These are phyloP conservation scores for Grapholita molesta DNA, from an alignment of 1,140 invertebrate genomes.

Conservation along the genomic window DNA sequence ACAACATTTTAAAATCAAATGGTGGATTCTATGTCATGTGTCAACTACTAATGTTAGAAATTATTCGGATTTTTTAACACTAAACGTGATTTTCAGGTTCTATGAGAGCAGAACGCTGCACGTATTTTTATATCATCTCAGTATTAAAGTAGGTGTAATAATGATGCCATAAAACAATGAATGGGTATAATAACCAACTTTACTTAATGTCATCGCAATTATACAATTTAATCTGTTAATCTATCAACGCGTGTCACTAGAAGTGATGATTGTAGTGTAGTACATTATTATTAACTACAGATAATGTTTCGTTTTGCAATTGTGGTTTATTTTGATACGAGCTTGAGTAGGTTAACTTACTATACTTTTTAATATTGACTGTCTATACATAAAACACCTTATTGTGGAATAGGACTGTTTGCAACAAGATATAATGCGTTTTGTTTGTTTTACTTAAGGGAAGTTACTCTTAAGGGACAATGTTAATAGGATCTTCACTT, in stretches of 20 bases:
- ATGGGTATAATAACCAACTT: conserved; percentile 19
- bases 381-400: not conserved
- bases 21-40: not conserved
- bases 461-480: too few species aligned
- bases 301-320: not conserved
- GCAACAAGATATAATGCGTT: not conserved
- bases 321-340: not conserved
- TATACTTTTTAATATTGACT: not conserved
- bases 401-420: not conserved
- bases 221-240: not conserved
- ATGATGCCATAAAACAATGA: conserved; percentile 57
- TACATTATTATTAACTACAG: not conserved
- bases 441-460: too few species aligned
- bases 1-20: not conserved
- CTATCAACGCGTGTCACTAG: not conserved
- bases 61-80: not conserved
- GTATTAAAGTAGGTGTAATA: conserved; percentile 69
- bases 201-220: not conserved
- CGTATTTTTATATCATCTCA: conserved; percentile 39
- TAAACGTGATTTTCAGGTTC: not conserved
- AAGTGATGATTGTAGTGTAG: not conserved
- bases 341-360: not conserved
- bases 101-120: conserved; percentile 6
- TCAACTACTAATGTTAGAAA: not conserved
- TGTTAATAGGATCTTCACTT: too few species aligned